A percentile compares a stretch with the other conserved stretches of the same genome.
Conservation (phyloP, 2,888 invertebrate species). For the Hypselothyrea guttata region DNA sequence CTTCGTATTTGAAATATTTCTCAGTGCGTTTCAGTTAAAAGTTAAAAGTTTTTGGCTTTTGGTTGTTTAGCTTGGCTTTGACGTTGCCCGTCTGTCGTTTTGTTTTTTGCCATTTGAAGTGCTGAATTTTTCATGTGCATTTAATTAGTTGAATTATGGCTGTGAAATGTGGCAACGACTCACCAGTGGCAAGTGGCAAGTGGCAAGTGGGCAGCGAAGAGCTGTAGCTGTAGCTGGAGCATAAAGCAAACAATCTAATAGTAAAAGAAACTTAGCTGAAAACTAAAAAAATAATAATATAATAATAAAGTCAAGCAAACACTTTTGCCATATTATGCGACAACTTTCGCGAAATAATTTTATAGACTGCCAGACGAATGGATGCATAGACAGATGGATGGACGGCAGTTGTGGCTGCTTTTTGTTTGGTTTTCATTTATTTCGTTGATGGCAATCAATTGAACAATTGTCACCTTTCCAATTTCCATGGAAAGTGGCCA, state of each 20-base stretch:
- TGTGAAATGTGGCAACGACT: conserved; percentile 67
- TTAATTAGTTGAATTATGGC: conserved; percentile 79
- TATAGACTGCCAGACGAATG: conserved; percentile 44
- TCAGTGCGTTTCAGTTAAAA: conserved; percentile 53
- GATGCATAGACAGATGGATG: conserved; percentile 40
- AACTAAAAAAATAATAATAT: conserved; percentile 61
- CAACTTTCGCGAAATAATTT: conserved; percentile 72
- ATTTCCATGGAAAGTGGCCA: conserved; percentile 41
- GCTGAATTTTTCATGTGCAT: conserved; percentile 78
- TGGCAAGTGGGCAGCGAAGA: conserved; percentile 1
- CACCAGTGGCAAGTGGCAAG: conserved; percentile 11
- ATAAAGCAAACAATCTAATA: conserved; percentile 65
- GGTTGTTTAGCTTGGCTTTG: conserved; percentile 40
- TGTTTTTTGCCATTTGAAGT: conserved; percentile 73
- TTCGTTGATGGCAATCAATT: conserved; percentile 44
- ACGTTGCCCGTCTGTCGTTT: conserved; percentile 35
- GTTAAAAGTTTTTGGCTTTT: conserved; percentile 12
- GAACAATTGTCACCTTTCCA: conserved; percentile 60
- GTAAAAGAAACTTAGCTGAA: too few species aligned
- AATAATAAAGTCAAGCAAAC: conserved; percentile 65
- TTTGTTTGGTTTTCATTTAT: conserved; percentile 7
- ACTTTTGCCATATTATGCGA: conserved; percentile 76
- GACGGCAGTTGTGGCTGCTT: conserved; percentile 3
- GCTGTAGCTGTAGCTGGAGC: conserved; percentile 33
- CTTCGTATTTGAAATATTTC: conserved; percentile 68